Base-by-base conservation (phyloP, 2,888 invertebrate genomes). In the Trichogramma evanescens region DNA sequence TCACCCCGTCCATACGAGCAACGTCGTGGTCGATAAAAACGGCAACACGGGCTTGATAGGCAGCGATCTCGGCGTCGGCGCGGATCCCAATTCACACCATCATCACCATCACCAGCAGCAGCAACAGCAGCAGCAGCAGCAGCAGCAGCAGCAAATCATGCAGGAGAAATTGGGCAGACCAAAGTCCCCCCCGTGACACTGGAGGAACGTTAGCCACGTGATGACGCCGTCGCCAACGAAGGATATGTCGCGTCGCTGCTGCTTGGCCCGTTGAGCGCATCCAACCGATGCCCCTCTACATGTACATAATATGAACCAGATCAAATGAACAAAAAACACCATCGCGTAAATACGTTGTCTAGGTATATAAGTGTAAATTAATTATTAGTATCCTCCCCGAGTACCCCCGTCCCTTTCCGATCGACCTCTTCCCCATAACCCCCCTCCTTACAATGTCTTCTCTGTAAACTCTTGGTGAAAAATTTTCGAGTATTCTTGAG, bases 1-100 rank as follows among this genome's bases (percentile, higher is more conserved):
- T 74, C 82, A 80, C 72, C 80, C 82, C 63, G 82, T 82, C 66
- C 82, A 83, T 73, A 78, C 80, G 73, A 81, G 77, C 73, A 81
- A 79, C 68, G 79, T 80, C 63, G 77, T 82, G 70, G 76, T 82
- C 70, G 82, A 82, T 67, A 78, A 79, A 63, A 76, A 73, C 71
- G 77, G 76, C 62, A 71, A 71, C 60, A 72, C 73, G 48, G 71
- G 70, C 58, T 60, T 78, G 67, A 76, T 76, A 71, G 69, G 72
- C 8, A 67, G 67, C 55, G 76, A 76, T 6, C 66, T 77, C 13
- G 74, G 73, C 10, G 77, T 77, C 41, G 70, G 68, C 38, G 63
- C 70, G 50, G 76, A 75, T 66, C 75, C 69, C 2, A 66, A 71
- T 50, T 66, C 71, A 40, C 77, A 77, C 65, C 78, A 75, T 62